Percentiles rank a stretch among this genome's conserved stretches.
Evolutionary conservation across 1,140 invertebrate species (phyloP).

Genomic region (Matsumurasca onukii): DNA sequence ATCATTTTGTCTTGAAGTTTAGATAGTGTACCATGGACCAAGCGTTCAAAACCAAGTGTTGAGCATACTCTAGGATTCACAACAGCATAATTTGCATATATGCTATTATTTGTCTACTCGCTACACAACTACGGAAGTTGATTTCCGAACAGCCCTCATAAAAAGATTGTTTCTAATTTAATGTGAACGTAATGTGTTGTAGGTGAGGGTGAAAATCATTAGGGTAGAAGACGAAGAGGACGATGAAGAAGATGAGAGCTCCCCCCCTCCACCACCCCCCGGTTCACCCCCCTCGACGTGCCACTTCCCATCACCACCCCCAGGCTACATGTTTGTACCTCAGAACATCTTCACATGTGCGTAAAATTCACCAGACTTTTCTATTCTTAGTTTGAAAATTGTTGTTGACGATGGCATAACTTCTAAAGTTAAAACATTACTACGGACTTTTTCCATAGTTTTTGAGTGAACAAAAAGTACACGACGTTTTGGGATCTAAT

Average conservation of each 20-base stretch:
- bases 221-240: slow-evolving; percentile 34
- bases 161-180: not conserved
- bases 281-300: slow-evolving; percentile 36
- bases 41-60: not conserved
- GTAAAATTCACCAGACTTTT: not conserved
- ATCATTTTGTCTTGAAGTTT: not conserved
- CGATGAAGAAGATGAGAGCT: slow-evolving; percentile 37
- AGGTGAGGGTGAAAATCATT: slow-evolving; percentile 39
- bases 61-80: not conserved
- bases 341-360: not conserved
- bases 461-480: too few relatives aligned
- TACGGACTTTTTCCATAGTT: too few relatives aligned
- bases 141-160: not conserved
- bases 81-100: not conserved
- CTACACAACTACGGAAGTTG: too few relatives aligned
- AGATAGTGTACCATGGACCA: not conserved
- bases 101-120: not conserved
- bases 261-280: slow-evolving; percentile 39
- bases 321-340: slow-evolving; percentile 22
- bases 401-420: too few relatives aligned
- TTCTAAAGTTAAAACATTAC: too few relatives aligned
- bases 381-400: too few relatives aligned
- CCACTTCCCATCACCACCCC: slow-evolving; percentile 29
- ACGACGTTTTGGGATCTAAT: too few relatives aligned
- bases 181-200: not conserved